Conservation (phyloP, 2,113 vertebrate species). For the Rallus limicola region DNA sequence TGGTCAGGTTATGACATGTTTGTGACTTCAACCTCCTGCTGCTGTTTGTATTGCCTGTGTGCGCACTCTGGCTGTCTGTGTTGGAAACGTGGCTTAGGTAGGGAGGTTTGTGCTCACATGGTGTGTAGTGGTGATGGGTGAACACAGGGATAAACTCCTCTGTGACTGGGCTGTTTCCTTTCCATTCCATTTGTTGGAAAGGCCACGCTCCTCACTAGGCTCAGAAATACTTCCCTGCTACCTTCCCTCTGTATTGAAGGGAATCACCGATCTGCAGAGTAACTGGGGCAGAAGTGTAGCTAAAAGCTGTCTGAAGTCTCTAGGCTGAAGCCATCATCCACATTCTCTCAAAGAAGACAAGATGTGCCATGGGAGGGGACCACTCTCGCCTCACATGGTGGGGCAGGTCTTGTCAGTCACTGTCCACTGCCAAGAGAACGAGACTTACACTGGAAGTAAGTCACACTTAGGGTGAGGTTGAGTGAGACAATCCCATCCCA, state of each 20-base stretch:
- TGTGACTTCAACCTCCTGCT: neutral
- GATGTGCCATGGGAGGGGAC: neutral
- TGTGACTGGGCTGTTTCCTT: neutral
- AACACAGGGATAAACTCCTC: neutral
- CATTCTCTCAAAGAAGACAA: neutral
- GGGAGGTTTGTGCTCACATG: neutral
- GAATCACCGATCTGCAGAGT: neutral
- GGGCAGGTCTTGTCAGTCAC: neutral
- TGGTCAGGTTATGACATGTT: neutral
- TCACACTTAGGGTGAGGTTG: neutral
- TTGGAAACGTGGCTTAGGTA: neutral
- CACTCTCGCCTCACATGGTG: accelerated
- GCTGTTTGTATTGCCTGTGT: neutral
- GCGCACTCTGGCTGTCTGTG: neutral
- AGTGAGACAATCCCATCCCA: too few relatives aligned
- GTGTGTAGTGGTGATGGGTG: neutral
- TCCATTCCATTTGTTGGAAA: neutral
- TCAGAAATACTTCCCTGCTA: neutral
- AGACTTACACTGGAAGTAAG: neutral
- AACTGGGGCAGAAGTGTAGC: neutral
- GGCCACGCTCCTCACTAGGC: neutral
- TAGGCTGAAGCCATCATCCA: neutral
- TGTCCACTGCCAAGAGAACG: neutral
- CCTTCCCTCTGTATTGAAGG: neutral
- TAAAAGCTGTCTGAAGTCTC: neutral